Base-by-base conservation (phyloP, 2,888 invertebrate genomes). In the Ypsolopha scabrella region DNA sequence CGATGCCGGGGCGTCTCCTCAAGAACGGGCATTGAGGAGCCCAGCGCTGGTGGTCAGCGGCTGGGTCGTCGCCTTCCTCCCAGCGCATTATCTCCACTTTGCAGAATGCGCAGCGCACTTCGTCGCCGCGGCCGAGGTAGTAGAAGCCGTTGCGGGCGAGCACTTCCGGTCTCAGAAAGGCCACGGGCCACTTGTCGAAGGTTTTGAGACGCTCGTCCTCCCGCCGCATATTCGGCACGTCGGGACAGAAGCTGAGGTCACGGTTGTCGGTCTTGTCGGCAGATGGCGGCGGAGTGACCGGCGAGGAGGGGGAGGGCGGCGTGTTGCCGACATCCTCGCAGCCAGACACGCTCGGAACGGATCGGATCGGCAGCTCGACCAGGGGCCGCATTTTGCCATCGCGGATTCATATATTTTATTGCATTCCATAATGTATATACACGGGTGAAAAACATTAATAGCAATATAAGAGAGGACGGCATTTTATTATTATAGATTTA, bases 71-170 rank as follows among this genome's bases (percentile, higher is more conserved):
- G n/a, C 91, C 92, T 57, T 85, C 88, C 57, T 91, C 90, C 96
- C 96, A 97, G 54, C 90, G 87, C 67, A 92, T 92, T 53, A 96
- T 91, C 72, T 94, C 92, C 50, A 94, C 89, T 60, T 90, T 89
- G 72, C 94, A 94, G 72, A 93, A 94, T 50, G 93, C 92, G 72
- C 95, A 96, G 56, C 91, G 89, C 9, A 96, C 95, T 67, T 91
- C 90, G 65, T 96, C 95, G 37, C 88, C 89, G 57, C 90, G 88
- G 34, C 92, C 90, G 7, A 92, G 89, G 65, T 91, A 96, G 72
- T 92, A 95, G 78, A 97, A 95, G 11, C 97, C 97, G 55, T 93
- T 93, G 51, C 88, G 87, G 0, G 96, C 95, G 60, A 96, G 82
- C 43, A 85, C 85, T 46, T 83, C 79, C 0, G 91, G 89, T n/a